Conservation (phyloP, 2,797 vertebrate species). For the Meriones psammophilus region DNA sequence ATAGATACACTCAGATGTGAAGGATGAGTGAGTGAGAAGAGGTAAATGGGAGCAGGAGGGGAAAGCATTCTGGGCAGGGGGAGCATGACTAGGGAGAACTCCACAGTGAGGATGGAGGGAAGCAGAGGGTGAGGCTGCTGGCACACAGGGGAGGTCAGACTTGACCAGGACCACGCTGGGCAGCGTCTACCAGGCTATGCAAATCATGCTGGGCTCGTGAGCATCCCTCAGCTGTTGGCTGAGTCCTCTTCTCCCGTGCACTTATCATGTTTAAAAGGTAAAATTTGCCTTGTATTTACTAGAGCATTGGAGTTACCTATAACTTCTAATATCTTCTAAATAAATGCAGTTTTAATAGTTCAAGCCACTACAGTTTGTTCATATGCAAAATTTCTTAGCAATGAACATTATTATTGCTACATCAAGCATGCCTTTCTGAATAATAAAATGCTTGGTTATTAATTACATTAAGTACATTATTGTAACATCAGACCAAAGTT, state of each 20-base stretch:
- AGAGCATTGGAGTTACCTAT: background rate
- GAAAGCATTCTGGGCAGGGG: background rate
- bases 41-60: background rate
- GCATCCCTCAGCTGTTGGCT: background rate
- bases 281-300: background rate
- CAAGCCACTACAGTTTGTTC: conserved; percentile 32
- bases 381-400: conserved; percentile 50
- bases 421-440: conserved; percentile 45
- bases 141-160: background rate
- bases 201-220: background rate
- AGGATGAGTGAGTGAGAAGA: background rate
- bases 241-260: background rate
- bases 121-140: too few relatives aligned
- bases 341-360: conserved; percentile 49
- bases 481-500: conserved; percentile 35
- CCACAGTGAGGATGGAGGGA: background rate
- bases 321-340: conserved; percentile 54
- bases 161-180: background rate
- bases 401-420: conserved; percentile 48
- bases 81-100: background rate
- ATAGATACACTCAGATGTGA: background rate
- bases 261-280: background rate
- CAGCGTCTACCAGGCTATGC: background rate
- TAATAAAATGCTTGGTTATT: conserved; percentile 49
- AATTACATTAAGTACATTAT: conserved; percentile 50